Percentiles rank a stretch among this genome's conserved stretches.
Conservation (phyloP, 2,888 invertebrate species). For the Lasiommata megera region DNA sequence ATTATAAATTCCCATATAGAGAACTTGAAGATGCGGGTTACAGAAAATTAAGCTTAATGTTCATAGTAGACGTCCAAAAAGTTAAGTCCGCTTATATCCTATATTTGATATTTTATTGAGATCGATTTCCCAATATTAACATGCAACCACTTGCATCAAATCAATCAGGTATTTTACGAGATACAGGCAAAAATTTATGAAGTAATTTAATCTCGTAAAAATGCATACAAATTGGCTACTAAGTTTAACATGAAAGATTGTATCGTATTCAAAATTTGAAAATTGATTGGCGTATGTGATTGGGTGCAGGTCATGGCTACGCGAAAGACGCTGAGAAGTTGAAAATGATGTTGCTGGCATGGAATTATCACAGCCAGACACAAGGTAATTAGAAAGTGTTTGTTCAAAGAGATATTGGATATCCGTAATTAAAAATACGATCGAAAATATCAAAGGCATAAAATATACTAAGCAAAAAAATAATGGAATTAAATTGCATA, state of each 20-base stretch:
- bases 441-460: not conserved
- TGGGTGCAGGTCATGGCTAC: slow-evolving; percentile 80
- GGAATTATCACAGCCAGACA: slow-evolving; percentile 92
- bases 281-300: slow-evolving; percentile 75
- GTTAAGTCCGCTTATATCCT: too few relatives aligned
- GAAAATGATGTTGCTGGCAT: slow-evolving; percentile 93
- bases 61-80: too few relatives aligned
- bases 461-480: not conserved
- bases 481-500: too few relatives aligned
- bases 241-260: slow-evolving; percentile 24
- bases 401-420: slow-evolving; percentile 8
- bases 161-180: slow-evolving; percentile 69
- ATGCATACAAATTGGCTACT: slow-evolving; percentile 51
- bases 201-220: slow-evolving; percentile 17
- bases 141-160: slow-evolving; percentile 77
- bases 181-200: slow-evolving; percentile 14
- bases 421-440: too few relatives aligned
- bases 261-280: slow-evolving; percentile 50
- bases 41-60: too few relatives aligned
- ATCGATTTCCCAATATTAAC: slow-evolving; percentile 14
- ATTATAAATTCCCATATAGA: too few relatives aligned
- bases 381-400: slow-evolving; percentile 75
- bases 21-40: too few relatives aligned
- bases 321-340: slow-evolving; percentile 93
- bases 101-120: slow-evolving; percentile 1